phyloP scores from a whole-genome alignment of 2,797 vertebrate species.

The Pseudopleuronectes americanus region DNA sequence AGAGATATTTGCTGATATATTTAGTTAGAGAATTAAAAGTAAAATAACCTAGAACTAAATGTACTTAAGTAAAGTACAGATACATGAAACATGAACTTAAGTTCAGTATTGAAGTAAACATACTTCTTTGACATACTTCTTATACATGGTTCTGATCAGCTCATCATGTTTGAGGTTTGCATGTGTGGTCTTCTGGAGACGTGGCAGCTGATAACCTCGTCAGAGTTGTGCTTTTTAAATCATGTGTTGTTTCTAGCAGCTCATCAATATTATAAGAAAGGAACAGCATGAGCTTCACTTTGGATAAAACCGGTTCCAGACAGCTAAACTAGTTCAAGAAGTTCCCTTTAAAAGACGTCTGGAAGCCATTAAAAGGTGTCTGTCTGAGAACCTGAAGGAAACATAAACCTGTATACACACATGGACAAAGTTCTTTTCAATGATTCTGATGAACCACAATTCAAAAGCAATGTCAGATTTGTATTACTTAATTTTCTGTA shows the following conservation, averaged over 20 bases:
- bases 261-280: neutral
- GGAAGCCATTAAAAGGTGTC: neutral
- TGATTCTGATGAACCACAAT: too few relatives aligned
- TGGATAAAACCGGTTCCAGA: neutral
- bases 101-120: too few relatives aligned
- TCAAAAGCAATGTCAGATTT: too few relatives aligned
- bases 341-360: neutral
- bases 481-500: too few relatives aligned
- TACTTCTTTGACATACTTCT: too few relatives aligned
- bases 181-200: neutral
- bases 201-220: neutral
- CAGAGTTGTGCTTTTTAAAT: neutral
- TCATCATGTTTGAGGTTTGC: neutral
- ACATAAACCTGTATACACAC: too few relatives aligned
- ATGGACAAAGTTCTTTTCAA: too few relatives aligned
- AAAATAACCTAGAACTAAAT: too few relatives aligned
- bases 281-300: neutral
- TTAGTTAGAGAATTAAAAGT: too few relatives aligned
- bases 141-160: neutral
- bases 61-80: too few relatives aligned
- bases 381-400: neutral
- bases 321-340: conserved; percentile 2
- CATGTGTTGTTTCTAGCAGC: neutral
- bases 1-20: too few relatives aligned
- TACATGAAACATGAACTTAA: too few relatives aligned